These are phyloP conservation scores for Bemisia tabaci DNA, from an alignment of 1,140 invertebrate genomes.

Conservation along the genomic window DNA sequence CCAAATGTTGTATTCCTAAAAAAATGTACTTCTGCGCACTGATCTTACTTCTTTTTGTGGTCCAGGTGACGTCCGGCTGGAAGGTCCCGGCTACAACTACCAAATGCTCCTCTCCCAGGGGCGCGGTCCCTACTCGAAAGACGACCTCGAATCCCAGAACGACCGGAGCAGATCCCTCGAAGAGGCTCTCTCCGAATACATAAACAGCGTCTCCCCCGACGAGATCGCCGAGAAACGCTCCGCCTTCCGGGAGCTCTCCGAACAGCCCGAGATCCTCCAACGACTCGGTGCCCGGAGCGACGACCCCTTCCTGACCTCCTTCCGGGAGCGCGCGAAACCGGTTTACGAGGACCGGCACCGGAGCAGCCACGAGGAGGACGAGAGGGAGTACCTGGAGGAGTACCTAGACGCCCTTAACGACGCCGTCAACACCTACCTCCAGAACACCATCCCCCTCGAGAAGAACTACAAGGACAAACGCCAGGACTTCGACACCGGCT, in stretches of 20 bases:
- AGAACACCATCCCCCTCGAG: not conserved
- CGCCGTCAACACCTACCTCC: not conserved
- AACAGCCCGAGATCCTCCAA: not conserved
- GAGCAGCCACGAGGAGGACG: not conserved
- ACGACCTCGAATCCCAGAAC: not conserved
- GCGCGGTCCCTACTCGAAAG: not conserved
- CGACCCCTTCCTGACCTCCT: not conserved
- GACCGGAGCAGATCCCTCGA: not conserved
- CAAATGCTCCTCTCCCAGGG: not conserved
- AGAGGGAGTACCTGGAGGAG: not conserved
- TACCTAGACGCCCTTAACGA: not conserved
- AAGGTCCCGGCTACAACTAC: not conserved
- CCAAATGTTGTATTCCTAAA: no score
- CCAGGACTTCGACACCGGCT: not conserved
- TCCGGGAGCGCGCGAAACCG: not conserved
- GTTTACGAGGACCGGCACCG: not conserved
- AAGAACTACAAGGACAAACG: not conserved
- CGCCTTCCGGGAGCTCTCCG: not conserved
- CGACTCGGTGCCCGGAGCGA: not conserved
- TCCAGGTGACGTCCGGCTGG: not conserved
- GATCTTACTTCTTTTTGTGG: not conserved
- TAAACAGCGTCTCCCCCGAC: not conserved
- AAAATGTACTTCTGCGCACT: not conserved
- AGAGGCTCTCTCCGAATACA: not conserved
- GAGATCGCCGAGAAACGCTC: not conserved